Base-by-base conservation (phyloP, 2,797 vertebrate species). In the Rhinoraja longicauda region DNA sequence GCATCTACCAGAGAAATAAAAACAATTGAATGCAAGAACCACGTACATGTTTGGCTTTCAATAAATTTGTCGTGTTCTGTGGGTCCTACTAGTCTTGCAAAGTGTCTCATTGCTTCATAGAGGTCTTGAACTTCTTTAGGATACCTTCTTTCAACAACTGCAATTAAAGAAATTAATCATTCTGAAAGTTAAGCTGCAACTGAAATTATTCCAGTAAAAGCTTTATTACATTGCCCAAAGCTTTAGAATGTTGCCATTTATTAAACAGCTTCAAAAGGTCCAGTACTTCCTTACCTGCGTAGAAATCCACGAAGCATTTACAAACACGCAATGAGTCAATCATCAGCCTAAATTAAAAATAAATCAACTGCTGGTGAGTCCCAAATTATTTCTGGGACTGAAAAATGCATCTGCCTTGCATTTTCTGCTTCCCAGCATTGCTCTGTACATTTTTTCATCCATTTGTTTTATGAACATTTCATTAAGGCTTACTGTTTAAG, bases 71-170 rank as follows among this genome's bases (percentile, higher is more conserved):
- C 98, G 0, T 99, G 98, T 94, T 99, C 98, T 26, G 96, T 94
- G 0, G 99, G 98, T 21, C 98, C 98, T 29, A 97, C 96, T 94
- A 99, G 97, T 73, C 98, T 97, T 90, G 98, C 98, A 94, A 99
- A 99, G 26, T 98, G 96, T 17, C 98, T 96, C 98, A 99, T 99
- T 93, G 96, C 97, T 79, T 99, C 98, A 90, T 99, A 98, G 53
- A 99, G 97, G 75, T 99, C 98, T 95, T 99, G 99, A 88, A 99
- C 97, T 93, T 98, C 98, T 95, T 98, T 99, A n/a, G 98, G 98
- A 94, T 99, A 99, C 36, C 97, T 97, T 93, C 98, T 96, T 94
- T 99, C 99, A 95, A 99, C 95, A 94, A 99, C 99, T 95, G 10
- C 45, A 81, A 84, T 59, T 78, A 94, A 21, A 93, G 0, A 93